phyloP scores from a whole-genome alignment of 2,888 invertebrate genomes.

The Cryptosula pallasiana region DNA sequence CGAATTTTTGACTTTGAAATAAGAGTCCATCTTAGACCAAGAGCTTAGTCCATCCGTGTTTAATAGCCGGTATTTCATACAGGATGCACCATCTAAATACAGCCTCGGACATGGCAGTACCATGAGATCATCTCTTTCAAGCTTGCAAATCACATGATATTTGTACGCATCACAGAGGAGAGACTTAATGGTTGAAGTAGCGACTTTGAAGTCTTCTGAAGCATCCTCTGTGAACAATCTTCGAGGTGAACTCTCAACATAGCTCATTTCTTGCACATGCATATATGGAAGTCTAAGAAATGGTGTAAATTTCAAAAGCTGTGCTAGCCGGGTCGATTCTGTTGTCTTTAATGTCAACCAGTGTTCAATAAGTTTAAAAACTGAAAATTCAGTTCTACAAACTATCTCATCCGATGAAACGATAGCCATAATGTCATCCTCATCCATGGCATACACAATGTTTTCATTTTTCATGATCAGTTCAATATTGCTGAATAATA shows the following conservation, averaged over 20 bases:
- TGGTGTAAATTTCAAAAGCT: not conserved
- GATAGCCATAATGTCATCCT: not conserved
- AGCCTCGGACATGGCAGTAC: not conserved
- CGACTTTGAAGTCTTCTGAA: not conserved
- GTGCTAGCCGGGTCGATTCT: not conserved
- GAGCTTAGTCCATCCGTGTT: slow-evolving; percentile 17
- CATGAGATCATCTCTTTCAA: not conserved
- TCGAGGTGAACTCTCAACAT: slow-evolving; percentile 14
- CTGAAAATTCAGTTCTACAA: slow-evolving; percentile 1
- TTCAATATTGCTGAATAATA: slow-evolving; percentile 16
- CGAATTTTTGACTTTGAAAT: not conserved
- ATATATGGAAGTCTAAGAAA: slow-evolving; percentile 13
- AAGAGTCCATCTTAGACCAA: slow-evolving; percentile 19
- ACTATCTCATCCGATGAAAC: slow-evolving; percentile 10
- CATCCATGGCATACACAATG: not conserved
- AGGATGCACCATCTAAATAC: slow-evolving; percentile 16
- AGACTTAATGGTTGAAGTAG: slow-evolving; percentile 1
- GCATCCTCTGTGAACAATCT: not conserved
- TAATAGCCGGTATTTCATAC: not conserved
- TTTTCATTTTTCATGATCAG: slow-evolving; percentile 12
- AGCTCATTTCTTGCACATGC: slow-evolving; percentile 20
- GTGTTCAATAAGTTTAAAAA: not conserved
- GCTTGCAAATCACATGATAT: not conserved
- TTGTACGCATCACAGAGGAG: slow-evolving; percentile 17
- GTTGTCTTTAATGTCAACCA: not conserved